A percentile compares a stretch with the other conserved stretches of the same genome.
Evolutionary conservation across 2,113 vertebrate species (phyloP).

Genomic region (Meleagris gallopavo): DNA sequence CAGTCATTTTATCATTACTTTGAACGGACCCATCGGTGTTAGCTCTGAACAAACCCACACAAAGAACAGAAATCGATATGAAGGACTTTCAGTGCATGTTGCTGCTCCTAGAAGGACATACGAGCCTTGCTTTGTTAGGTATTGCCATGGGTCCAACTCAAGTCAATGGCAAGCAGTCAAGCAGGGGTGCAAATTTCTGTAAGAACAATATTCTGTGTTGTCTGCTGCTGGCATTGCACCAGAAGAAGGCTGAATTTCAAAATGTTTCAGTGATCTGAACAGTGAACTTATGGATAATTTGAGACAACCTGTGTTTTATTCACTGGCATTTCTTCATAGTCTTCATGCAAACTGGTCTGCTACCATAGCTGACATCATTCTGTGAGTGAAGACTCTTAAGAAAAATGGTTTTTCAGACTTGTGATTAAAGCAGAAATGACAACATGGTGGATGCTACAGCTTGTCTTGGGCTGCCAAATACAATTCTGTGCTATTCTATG

Average conservation of each 20-base stretch:
- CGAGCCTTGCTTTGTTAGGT: neutral
- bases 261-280: neutral
- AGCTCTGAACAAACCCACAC: neutral
- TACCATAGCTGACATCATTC: neutral
- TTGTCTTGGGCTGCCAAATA: neutral
- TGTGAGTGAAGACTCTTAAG: neutral
- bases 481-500: neutral
- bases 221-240: neutral
- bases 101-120: neutral
- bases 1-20: conserved; percentile 9
- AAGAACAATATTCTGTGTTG: neutral
- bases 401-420: neutral
- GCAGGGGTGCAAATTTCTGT: neutral
- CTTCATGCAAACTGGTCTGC: neutral
- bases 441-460: neutral
- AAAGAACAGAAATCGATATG: neutral
- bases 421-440: neutral
- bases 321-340: neutral
- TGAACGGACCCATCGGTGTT: neutral
- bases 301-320: neutral
- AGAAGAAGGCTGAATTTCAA: neutral
- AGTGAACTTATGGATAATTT: too few species aligned
- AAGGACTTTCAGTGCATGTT: neutral
- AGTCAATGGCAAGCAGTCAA: neutral
- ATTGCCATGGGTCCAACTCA: neutral